Percentiles rank a stretch among this genome's conserved stretches.
Evolutionary conservation across 2,113 vertebrate species (phyloP).

Genomic region (Sphaerodactylus townsendi): DNA sequence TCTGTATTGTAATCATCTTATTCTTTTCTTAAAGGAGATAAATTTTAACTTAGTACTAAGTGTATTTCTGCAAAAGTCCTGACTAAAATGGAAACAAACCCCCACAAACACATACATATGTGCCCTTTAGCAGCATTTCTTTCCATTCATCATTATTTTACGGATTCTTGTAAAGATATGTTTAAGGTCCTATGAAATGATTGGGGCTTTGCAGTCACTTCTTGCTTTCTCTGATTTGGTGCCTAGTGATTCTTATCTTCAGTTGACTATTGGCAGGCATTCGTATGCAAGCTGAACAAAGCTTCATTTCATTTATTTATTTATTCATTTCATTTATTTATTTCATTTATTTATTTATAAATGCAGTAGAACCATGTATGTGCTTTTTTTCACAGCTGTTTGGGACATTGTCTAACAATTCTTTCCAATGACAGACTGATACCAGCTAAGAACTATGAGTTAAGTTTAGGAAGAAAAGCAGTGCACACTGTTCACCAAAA

Average conservation of each 20-base stretch:
- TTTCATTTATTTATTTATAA: constrained; percentile 1
- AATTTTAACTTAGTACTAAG: no score
- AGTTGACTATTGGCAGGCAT: constrained; percentile 14
- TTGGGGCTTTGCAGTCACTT: not conserved
- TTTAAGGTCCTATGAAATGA: not conserved
- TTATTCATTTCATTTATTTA: constrained; percentile 18
- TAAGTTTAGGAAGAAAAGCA: constrained; percentile 8
- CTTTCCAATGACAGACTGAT: constrained; percentile 30
- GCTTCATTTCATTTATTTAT: constrained; percentile 1
- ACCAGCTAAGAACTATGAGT: not conserved
- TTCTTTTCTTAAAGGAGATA: no score
- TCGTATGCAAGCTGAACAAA: constrained; percentile 18
- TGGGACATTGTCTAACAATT: not conserved
- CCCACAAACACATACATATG: no score
- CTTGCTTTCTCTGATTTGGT: not conserved
- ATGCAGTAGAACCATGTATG: not conserved
- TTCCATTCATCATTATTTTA: not conserved
- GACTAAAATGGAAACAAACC: not conserved
- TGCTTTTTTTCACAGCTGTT: not conserved
- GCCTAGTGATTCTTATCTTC: not conserved
- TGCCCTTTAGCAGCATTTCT: not conserved
- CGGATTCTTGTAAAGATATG: not conserved
- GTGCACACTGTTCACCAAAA: constrained; percentile 19
- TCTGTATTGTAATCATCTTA: no score
- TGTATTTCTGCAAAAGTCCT: no score